Conservation (phyloP, 2,797 vertebrate genomes). For the Mormyrus proboscirostris region DNA sequence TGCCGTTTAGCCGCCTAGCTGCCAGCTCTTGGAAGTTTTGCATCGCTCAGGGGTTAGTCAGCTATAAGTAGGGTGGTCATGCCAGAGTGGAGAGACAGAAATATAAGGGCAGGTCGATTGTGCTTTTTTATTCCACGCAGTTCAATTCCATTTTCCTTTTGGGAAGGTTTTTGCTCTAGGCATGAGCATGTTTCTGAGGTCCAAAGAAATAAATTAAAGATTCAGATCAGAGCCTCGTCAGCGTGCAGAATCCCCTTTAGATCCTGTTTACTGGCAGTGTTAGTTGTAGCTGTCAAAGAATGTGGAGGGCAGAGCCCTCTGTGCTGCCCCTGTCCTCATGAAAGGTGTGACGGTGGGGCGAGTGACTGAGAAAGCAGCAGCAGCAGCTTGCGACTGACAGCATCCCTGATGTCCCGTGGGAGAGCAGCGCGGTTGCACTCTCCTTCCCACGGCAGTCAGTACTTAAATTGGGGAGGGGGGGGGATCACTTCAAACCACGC, state of each 20-base stretch:
- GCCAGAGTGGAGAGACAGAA: background rate
- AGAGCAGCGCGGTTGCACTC: background rate
- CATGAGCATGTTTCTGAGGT: background rate
- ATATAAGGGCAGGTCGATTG: background rate
- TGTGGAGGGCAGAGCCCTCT: background rate
- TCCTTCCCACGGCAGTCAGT: slow-evolving; percentile 9
- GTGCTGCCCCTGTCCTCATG: background rate
- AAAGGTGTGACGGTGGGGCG: background rate
- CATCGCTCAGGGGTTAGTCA: slow-evolving; percentile 55
- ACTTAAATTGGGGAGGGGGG: slow-evolving; percentile 39
- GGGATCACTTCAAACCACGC: slow-evolving; percentile 24
- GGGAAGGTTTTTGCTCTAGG: background rate
- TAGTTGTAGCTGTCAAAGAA: background rate
- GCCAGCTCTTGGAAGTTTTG: slow-evolving; percentile 57
- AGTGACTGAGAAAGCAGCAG: background rate
- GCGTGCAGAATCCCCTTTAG: background rate
- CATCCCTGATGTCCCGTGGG: background rate
- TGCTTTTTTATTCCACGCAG: background rate
- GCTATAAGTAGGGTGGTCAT: background rate
- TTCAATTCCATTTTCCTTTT: background rate
- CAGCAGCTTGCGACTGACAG: background rate
- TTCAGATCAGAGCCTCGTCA: background rate
- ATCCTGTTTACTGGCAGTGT: background rate
- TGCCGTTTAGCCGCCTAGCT: slow-evolving; percentile 60
- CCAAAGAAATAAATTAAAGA: background rate